These are phyloP conservation scores for Austrolebias charrua DNA, from an alignment of 2,797 vertebrate species.

Conservation along the genomic window DNA sequence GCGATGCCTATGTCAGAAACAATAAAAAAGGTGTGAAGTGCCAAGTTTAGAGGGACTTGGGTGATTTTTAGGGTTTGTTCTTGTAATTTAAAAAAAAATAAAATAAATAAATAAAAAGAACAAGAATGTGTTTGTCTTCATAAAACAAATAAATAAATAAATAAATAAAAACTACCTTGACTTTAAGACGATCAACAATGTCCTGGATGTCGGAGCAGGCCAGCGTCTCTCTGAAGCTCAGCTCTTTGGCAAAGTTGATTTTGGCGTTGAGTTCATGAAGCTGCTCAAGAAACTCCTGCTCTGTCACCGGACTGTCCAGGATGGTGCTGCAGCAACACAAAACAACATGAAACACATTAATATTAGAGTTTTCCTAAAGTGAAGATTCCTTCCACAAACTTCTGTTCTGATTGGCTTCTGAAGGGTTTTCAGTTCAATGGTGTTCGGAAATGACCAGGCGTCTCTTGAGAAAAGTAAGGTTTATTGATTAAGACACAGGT, in stretches of 20 bases:
- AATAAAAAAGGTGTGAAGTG: too few relatives aligned
- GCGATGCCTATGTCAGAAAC: too few relatives aligned
- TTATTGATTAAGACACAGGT: too few relatives aligned
- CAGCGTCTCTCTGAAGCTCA: constrained; percentile 89
- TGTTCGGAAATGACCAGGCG: too few relatives aligned
- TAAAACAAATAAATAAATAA: background rate
- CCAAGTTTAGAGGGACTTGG: too few relatives aligned
- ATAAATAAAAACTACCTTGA: constrained; percentile 86
- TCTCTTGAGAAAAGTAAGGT: too few relatives aligned
- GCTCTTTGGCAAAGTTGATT: constrained; percentile 92
- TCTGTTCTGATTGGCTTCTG: background rate
- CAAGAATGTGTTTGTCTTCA: background rate
- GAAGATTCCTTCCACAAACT: background rate
- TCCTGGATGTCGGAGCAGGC: constrained; percentile 92
- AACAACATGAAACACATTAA: background rate
- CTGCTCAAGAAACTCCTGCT: constrained; percentile 91
- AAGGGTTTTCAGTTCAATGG: too few relatives aligned
- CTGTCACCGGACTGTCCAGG: constrained; percentile 88
- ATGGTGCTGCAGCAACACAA: constrained; percentile 76
- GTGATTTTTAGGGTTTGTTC: too few relatives aligned
- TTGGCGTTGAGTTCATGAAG: constrained; percentile 93
- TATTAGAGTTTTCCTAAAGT: too few relatives aligned
- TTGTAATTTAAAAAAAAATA: background rate
- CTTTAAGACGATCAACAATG: constrained; percentile 88
- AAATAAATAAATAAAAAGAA: background rate